These are phyloP conservation scores for Pristionchus fissidentatus DNA, from an alignment of 2,888 invertebrate species.

Conservation along the genomic window DNA sequence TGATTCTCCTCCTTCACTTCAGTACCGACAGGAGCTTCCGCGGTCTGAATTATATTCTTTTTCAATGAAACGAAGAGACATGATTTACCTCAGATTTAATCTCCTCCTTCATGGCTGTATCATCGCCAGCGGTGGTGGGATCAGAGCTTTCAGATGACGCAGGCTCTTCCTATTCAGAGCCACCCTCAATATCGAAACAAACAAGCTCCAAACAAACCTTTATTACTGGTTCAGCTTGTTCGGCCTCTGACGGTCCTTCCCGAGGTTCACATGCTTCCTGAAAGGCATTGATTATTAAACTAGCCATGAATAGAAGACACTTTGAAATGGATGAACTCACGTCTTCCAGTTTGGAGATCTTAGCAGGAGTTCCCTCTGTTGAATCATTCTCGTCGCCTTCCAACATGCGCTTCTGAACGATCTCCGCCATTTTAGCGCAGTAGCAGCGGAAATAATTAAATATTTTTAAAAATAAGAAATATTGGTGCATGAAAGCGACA, in stretches of 20 bases:
- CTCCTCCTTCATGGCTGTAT: not conserved
- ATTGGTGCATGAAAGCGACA: too few species aligned
- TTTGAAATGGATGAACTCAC: not conserved
- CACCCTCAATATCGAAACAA: too few species aligned
- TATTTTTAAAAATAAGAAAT: too few species aligned
- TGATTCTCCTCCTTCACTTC: not conserved
- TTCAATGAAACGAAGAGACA: too few species aligned
- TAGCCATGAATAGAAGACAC: too few species aligned
- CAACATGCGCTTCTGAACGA: not conserved
- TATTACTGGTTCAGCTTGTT: not conserved
- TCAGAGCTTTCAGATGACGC: not conserved
- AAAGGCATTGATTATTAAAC: too few species aligned
- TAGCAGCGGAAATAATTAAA: too few species aligned
- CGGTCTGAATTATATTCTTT: too few species aligned
- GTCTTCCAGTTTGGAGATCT: constrained; percentile 6
- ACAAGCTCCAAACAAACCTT: too few species aligned
- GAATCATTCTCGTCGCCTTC: constrained; percentile 2
- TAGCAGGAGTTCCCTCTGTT: not conserved
- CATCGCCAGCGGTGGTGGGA: not conserved
- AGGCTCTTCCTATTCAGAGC: too few species aligned
- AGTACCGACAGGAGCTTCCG: too few species aligned
- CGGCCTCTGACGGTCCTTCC: not conserved
- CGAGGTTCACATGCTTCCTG: not conserved
- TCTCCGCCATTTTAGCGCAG: not conserved
- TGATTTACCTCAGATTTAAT: not conserved